Percentiles rank a stretch among this genome's conserved stretches.
These are phyloP conservation scores for Heteromormyrus szaboi DNA, from an alignment of 2,797 vertebrate genomes.

Conservation along the genomic window DNA sequence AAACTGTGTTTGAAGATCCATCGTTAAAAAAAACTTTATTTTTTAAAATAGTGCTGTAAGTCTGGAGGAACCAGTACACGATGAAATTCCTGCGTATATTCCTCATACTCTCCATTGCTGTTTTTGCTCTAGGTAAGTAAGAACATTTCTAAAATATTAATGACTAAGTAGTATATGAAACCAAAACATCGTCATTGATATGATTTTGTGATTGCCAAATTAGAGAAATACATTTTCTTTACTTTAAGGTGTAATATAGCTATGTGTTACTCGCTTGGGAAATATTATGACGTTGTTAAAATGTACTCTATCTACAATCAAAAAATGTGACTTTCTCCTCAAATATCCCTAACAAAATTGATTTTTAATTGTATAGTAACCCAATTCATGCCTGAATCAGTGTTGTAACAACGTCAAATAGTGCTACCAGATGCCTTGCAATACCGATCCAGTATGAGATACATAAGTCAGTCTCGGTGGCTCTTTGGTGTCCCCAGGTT, in stretches of 20 bases:
- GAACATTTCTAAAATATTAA: background rate
- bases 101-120: conserved; percentile 13
- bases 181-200: too few species aligned
- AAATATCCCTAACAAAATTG: background rate
- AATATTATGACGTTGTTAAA: background rate
- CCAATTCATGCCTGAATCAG: background rate
- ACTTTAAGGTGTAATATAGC: background rate
- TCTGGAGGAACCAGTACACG: background rate
- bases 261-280: background rate
- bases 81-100: conserved; percentile 25
- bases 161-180: background rate
- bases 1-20: background rate
- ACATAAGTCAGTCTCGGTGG: background rate
- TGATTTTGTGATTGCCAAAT: background rate
- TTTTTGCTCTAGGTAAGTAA: conserved; percentile 25
- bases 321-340: background rate
- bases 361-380: background rate
- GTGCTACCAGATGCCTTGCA: background rate
- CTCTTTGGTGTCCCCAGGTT: conserved; percentile 4
- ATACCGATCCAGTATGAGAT: background rate
- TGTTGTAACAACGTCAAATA: background rate
- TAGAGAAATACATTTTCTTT: background rate
- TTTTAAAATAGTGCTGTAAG: conserved; percentile 7
- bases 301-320: background rate
- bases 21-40: background rate